Conservation (phyloP, 2,888 invertebrate species). For the Cataglyphis livida region DNA sequence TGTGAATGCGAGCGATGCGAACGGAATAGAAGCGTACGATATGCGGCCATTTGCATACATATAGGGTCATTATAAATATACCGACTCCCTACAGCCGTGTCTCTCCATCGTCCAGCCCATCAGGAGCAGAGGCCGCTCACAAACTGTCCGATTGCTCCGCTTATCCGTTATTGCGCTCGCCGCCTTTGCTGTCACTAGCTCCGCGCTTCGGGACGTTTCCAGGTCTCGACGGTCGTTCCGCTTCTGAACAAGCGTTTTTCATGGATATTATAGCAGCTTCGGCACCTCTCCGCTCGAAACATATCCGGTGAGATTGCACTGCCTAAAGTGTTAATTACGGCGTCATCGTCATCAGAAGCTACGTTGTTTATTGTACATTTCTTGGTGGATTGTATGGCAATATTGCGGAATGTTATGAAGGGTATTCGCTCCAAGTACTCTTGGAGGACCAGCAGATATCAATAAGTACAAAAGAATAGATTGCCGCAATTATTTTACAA, state of each 20-base stretch:
- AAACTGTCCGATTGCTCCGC: conserved; percentile 83
- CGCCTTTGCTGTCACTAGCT: conserved; percentile 67
- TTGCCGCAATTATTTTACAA: neutral
- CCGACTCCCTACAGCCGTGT: conserved; percentile 77
- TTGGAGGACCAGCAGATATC: neutral
- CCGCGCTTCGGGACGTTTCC: conserved; percentile 56
- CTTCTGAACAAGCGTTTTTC: conserved; percentile 65
- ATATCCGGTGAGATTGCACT: conserved; percentile 48
- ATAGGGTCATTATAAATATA: conserved; percentile 86
- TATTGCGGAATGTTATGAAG: conserved; percentile 6
- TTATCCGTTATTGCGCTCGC: conserved; percentile 82
- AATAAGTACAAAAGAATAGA: neutral
- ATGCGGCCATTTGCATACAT: conserved; percentile 86
- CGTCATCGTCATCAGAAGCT: conserved; percentile 46
- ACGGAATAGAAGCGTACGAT: conserved; percentile 84
- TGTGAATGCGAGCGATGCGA: conserved; percentile 73
- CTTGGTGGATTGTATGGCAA: conserved; percentile 26
- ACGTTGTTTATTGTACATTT: conserved; percentile 46
- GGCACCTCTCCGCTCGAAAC: conserved; percentile 25
- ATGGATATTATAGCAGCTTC: conserved; percentile 56
- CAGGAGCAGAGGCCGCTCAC: conserved; percentile 77
- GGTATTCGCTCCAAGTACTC: neutral
- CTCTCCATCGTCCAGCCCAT: conserved; percentile 81
- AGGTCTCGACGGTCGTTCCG: conserved; percentile 61
- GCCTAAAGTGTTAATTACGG: conserved; percentile 48